Conservation (phyloP, 2,888 invertebrate genomes). For the Ametastegia equiseti region DNA sequence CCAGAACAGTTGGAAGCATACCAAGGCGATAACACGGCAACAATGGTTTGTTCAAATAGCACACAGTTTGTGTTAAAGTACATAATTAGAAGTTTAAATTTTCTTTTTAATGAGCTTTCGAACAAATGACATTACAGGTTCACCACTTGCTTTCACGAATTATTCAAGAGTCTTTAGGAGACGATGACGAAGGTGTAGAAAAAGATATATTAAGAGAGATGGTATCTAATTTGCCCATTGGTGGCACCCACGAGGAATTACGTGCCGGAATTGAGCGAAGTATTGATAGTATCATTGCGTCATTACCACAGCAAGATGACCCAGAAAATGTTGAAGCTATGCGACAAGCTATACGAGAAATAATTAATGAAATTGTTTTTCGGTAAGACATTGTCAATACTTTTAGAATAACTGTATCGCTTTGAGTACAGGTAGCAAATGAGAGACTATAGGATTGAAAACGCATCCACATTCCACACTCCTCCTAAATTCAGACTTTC, state of each 20-base stretch:
- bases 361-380: constrained; percentile 55
- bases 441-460: neutral
- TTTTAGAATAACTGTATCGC: neutral
- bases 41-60: constrained; percentile 42
- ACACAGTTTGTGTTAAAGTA: neutral
- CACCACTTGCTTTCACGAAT: constrained; percentile 54
- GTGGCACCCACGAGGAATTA: constrained; percentile 51
- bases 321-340: constrained; percentile 48
- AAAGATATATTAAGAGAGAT: constrained; percentile 53
- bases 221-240: constrained; percentile 53
- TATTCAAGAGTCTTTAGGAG: constrained; percentile 48
- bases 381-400: constrained; percentile 44
- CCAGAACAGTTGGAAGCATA: constrained; percentile 43
- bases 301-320: constrained; percentile 51
- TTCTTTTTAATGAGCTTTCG: neutral
- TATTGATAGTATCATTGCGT: constrained; percentile 53
- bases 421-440: too few relatives aligned
- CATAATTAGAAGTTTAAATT: too few relatives aligned
- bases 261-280: constrained; percentile 54
- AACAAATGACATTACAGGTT: constrained; percentile 49
- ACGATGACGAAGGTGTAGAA: constrained; percentile 47
- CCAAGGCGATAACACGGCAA: constrained; percentile 29
- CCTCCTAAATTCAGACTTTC: neutral
- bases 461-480: neutral
- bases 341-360: constrained; percentile 53